Percentiles rank a stretch among this genome's conserved stretches.
Conservation (phyloP, 2,113 vertebrate species). For the Halichoerus grypus region DNA sequence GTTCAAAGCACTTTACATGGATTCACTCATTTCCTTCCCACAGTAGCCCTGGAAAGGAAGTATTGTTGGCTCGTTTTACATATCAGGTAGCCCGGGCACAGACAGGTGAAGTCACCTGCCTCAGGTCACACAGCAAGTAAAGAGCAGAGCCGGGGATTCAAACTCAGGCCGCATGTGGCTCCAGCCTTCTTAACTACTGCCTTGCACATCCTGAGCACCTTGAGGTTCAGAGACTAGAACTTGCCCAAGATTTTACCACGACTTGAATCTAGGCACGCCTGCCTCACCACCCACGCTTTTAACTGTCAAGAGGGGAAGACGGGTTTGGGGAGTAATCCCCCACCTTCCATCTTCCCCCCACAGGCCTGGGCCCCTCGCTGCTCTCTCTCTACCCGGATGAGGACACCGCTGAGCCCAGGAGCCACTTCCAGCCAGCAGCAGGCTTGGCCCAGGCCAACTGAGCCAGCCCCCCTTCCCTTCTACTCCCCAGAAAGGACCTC, state of each 20-base stretch:
- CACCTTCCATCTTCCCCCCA: neutral
- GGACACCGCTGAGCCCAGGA: constrained; percentile 17
- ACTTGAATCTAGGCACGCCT: neutral
- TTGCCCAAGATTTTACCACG: neutral
- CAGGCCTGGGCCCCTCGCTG: constrained; percentile 69
- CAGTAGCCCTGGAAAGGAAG: too few species aligned
- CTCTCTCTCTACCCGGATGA: constrained; percentile 70
- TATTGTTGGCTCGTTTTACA: neutral
- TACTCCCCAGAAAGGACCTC: constrained; percentile 58
- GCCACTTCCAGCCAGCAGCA: constrained; percentile 38
- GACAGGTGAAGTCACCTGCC: neutral
- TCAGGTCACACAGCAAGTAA: neutral
- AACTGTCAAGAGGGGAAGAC: neutral
- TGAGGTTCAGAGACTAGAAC: neutral
- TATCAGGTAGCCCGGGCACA: neutral
- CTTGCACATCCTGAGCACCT: neutral
- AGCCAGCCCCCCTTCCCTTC: neutral
- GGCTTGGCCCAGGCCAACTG: constrained; percentile 62
- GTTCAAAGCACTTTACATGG: neutral
- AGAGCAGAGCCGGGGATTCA: neutral
- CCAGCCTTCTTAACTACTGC: neutral
- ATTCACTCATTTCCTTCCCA: neutral
- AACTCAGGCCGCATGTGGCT: neutral
- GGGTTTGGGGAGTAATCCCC: neutral
- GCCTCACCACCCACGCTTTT: neutral